phyloP scores from a whole-genome alignment of 2,113 vertebrate species.

The Epinephelus cyanopodus region DNA sequence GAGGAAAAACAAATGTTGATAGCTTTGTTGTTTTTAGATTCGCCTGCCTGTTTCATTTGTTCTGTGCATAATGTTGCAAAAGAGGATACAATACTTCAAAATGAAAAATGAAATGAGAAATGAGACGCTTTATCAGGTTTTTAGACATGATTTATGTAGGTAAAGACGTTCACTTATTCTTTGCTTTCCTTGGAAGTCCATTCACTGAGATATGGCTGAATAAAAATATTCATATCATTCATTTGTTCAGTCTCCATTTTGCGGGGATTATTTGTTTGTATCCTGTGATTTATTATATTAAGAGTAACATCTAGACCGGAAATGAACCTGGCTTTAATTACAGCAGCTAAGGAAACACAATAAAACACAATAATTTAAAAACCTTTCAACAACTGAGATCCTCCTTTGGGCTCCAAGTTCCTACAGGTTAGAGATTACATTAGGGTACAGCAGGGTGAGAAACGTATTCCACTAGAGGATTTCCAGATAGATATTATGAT shows the following conservation, averaged over 20 bases:
- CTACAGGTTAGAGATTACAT: no score
- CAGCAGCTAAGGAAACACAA: no score
- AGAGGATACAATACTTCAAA: background rate
- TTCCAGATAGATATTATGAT: no score
- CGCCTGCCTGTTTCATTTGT: background rate
- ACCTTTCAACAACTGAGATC: no score
- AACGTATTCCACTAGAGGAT: no score
- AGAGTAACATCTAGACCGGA: no score
- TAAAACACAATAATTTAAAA: no score
- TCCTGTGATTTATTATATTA: background rate
- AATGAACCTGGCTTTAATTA: no score
- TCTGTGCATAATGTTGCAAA: background rate
- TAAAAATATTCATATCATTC: background rate
- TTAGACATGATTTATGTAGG: background rate
- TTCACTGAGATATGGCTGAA: background rate
- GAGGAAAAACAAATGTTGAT: conserved; percentile 17
- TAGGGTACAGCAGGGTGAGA: no score
- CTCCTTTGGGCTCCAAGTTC: no score
- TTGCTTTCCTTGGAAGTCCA: background rate
- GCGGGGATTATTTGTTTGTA: background rate
- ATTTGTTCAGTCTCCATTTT: background rate
- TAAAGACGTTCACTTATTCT: background rate
- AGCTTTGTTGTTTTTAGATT: conserved; percentile 7
- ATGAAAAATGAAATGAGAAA: conserved; percentile 24
- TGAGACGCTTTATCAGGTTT: background rate